Conservation (phyloP, 30 jellyfish, hydroid and myxozoan genomes). For the Hydractinia symbiolongicarpus region DNA sequence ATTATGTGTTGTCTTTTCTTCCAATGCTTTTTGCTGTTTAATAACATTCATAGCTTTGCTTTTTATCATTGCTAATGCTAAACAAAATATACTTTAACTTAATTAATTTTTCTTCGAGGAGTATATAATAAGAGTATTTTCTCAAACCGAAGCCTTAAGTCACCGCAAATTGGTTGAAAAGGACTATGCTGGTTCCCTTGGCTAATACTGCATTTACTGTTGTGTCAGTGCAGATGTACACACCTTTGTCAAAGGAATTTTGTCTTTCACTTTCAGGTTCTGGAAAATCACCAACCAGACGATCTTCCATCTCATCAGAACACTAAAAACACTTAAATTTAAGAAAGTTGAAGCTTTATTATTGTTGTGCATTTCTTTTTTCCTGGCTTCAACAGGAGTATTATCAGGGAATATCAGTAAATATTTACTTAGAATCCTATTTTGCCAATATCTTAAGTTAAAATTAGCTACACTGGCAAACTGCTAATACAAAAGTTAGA, state of each 20-base stretch:
- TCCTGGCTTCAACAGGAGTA: not conserved
- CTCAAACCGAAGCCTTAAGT: no score
- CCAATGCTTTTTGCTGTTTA: conserved; percentile 26
- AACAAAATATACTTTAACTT: not conserved
- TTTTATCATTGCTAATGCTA: conserved; percentile 35
- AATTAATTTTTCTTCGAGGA: no score
- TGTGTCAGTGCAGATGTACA: no score
- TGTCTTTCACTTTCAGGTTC: conserved; percentile 72
- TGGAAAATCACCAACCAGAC: conserved; percentile 45
- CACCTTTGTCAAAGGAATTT: conserved; percentile 48
- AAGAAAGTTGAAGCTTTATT: not conserved
- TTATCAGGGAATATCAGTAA: no score
- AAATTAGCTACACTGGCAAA: no score
- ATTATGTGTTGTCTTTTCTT: conserved; percentile 32
- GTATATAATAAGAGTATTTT: no score
- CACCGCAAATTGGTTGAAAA: no score
- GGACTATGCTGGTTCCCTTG: no score
- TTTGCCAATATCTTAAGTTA: no score
- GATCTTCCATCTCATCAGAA: conserved; percentile 77
- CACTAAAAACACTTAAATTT: conserved; percentile 37
- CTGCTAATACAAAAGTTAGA: no score
- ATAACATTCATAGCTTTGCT: conserved; percentile 27
- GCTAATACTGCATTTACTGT: no score
- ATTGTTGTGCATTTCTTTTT: not conserved
- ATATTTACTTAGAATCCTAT: no score